phyloP scores from a whole-genome alignment of 2,797 vertebrate genomes.

The Lagocephalus sceleratus region DNA sequence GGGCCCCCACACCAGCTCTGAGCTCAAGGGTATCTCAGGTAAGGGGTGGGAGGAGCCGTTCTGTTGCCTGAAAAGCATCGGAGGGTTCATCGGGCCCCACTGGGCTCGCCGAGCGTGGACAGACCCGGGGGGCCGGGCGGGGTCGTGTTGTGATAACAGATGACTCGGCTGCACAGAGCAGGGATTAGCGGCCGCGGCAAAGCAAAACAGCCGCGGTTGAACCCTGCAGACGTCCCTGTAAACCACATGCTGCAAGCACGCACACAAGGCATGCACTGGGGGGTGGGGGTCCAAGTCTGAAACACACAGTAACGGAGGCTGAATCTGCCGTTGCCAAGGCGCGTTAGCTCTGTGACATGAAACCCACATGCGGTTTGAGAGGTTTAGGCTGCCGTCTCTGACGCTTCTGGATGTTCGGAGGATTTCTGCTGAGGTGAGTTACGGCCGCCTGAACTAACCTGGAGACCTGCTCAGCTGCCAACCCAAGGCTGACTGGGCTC shows the following conservation, averaged over 20 bases:
- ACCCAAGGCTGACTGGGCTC: no score
- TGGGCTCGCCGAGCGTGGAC: constrained; percentile 41
- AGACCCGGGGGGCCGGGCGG: constrained; percentile 23
- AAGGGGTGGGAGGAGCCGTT: background rate
- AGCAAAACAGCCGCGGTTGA: constrained; percentile 38
- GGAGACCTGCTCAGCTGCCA: no score
- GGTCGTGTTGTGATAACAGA: constrained; percentile 54
- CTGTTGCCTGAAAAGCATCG: constrained; percentile 18
- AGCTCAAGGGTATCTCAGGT: constrained; percentile 1
- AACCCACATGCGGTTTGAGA: background rate
- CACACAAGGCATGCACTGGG: constrained; percentile 15
- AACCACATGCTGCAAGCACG: constrained; percentile 26
- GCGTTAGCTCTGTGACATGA: background rate
- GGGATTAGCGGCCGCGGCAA: constrained; percentile 43
- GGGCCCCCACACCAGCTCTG: background rate
- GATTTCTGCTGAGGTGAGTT: no score
- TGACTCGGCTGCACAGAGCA: constrained; percentile 38
- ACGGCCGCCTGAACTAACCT: no score
- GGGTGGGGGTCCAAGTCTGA: constrained; percentile 19
- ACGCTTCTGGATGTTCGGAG: no score
- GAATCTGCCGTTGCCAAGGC: background rate
- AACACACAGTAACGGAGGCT: background rate
- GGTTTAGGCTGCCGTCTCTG: no score
- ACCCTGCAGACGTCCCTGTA: constrained; percentile 1
- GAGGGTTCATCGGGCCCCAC: constrained; percentile 26